Percentiles rank a stretch among this genome's conserved stretches.
phyloP scores from a whole-genome alignment of 2,888 invertebrate species.

The Eudasyphora cyanicolor region DNA sequence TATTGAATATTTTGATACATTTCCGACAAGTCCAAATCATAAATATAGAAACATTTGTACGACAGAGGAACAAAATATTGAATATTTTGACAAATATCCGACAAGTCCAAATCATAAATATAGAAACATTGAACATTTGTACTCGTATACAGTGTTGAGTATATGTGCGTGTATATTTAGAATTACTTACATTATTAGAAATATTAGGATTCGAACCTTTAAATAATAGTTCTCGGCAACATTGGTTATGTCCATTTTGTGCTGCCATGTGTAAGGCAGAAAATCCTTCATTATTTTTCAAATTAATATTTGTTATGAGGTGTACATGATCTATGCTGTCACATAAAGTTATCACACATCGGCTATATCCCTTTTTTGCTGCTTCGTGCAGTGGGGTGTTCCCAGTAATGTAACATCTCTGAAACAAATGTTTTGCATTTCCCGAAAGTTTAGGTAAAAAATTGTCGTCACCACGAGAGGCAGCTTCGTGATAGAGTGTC shows the following conservation, averaged over 20 bases:
- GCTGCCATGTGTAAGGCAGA: constrained; percentile 96
- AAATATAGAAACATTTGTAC: no score
- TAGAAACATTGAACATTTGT: no score
- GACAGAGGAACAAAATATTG: no score
- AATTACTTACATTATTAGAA: constrained; percentile 91
- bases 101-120: no score
- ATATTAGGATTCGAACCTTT: constrained; percentile 93
- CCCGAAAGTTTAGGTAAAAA: constrained; percentile 44
- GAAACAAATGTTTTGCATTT: constrained; percentile 45
- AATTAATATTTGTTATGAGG: constrained; percentile 54
- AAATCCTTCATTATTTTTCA: constrained; percentile 90
- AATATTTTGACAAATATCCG: no score
- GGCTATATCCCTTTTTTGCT: constrained; percentile 96
- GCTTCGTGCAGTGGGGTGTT: constrained; percentile 97
- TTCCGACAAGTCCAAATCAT: no score
- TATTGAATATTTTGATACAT: no score
- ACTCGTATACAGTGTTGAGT: no score
- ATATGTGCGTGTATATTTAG: no score
- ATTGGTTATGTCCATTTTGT: constrained; percentile 98
- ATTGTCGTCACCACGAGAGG: constrained; percentile 46
- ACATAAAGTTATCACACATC: constrained; percentile 87
- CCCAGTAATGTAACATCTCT: constrained; percentile 85
- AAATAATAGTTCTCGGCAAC: constrained; percentile 91
- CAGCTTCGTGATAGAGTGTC: constrained; percentile 44
- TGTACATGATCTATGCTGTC: constrained; percentile 67